phyloP scores from a whole-genome alignment of 2,113 vertebrate species.

The Pseudopodoces humilis region DNA sequence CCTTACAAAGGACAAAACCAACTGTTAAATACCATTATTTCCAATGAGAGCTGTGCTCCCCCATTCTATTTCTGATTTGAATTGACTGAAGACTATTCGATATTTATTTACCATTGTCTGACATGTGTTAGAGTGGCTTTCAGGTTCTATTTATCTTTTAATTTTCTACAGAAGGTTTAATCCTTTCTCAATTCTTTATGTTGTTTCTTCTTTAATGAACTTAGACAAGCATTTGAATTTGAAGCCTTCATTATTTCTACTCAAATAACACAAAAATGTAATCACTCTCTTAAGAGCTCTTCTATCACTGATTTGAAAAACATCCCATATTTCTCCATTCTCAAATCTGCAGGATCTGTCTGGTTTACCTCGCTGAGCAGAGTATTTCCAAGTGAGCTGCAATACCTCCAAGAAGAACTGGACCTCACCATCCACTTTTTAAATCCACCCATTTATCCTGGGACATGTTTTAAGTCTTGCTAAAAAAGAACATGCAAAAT shows the following conservation, averaged over 20 bases:
- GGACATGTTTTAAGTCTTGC: neutral
- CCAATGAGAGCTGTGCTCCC: neutral
- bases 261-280: neutral
- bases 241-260: neutral
- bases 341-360: neutral
- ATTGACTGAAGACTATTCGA: neutral
- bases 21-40: neutral
- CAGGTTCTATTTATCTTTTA: neutral
- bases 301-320: rapidly evolving
- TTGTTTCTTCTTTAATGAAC: neutral
- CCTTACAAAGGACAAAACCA: neutral
- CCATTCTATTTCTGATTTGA: neutral
- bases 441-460: neutral
- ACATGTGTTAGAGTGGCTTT: neutral
- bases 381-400: neutral
- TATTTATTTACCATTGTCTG: neutral
- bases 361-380: neutral
- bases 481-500: neutral
- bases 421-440: neutral
- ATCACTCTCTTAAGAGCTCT: neutral
- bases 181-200: neutral
- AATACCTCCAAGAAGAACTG: neutral
- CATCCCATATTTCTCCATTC: rapidly evolving
- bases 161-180: neutral
- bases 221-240: neutral